A percentile compares a stretch with the other conserved stretches of the same genome.
These are phyloP conservation scores for Anguilla rostrata DNA, from an alignment of 2,113 vertebrate genomes.

Conservation along the genomic window DNA sequence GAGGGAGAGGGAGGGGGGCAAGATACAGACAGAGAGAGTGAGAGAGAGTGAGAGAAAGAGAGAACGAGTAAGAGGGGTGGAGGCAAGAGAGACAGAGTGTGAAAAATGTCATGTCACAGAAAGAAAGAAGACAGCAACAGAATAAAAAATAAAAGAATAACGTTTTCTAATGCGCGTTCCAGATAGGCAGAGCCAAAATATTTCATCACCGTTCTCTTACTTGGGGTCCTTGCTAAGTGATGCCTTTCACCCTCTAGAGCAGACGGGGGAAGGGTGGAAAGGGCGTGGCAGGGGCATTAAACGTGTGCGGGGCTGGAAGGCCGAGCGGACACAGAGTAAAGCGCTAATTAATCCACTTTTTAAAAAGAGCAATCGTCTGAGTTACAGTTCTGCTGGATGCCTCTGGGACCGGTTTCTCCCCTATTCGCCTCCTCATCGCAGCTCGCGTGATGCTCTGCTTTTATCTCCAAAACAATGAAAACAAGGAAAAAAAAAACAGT, in stretches of 20 bases:
- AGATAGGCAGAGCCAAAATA: neutral
- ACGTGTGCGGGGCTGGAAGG: too few relatives aligned
- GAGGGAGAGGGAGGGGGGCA: neutral
- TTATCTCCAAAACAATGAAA: too few relatives aligned
- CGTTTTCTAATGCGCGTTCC: neutral
- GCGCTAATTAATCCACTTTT: neutral
- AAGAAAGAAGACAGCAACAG: too few relatives aligned
- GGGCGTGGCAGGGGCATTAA: neutral
- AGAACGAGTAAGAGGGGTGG: constrained; percentile 22
- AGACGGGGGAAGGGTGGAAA: constrained; percentile 31
- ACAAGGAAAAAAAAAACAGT: neutral
- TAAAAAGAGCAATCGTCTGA: too few relatives aligned
- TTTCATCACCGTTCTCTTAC: neutral
- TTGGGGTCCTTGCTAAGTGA: too few relatives aligned
- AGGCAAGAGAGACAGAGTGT: neutral
- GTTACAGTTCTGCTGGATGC: too few relatives aligned
- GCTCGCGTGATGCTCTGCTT: too few relatives aligned
- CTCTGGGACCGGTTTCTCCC: too few relatives aligned
- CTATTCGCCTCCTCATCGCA: too few relatives aligned
- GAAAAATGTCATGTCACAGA: neutral
- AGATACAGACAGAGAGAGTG: constrained; percentile 17
- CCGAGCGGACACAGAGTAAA: neutral
- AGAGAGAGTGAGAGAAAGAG: constrained; percentile 40
- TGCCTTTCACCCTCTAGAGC: constrained; percentile 13
- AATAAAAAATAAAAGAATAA: too few relatives aligned